Evolutionary conservation across 2,888 invertebrate species (phyloP), one percentile per base, ranked within the genome.

Genomic region (Anticlea derivata): DNA sequence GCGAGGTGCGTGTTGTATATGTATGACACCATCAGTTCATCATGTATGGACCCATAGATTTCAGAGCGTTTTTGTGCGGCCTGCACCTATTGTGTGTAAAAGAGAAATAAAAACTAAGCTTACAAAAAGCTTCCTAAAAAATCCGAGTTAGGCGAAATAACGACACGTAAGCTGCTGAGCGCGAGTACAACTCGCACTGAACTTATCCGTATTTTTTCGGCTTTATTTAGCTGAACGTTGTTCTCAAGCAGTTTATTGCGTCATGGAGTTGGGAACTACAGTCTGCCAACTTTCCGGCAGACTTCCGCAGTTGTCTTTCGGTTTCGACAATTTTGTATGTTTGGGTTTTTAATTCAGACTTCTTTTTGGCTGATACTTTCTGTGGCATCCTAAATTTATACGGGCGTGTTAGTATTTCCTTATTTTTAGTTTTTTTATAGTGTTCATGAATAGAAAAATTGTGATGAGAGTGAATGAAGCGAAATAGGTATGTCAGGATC

Each of bases 241-340:
- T 70, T 66, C 59, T 58, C 50, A 59, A 67, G 68, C 65, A 67
- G 65, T 77, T 72, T 69, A 68, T 73, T 65, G 66, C 59, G 67
- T 65, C 66, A 61, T 57, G 61, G 63, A 75, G 70, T 75, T 71
- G 64, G 68, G 67, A 73, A 70, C 72, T 5, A 37, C 23, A 68
- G 70, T 70, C 70, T 65, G 62, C 52, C 48, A 75, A 73, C 68
- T 73, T 70, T 45, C 40, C 35, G 12, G 34, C 41, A 27, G 37
- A 44, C 34, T 44, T 41, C 38, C 23, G 33, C 24, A 43, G 46
- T 50, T 47, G 46, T 50, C 50, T 49, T 46, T 46, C 5, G 44
- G 35, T 10, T 41, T 49, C 33, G 43, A 44, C 43, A 47, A 47
- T 55, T n/a, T 50, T 49, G 49, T 50, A 34, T 50, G 47, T 34